Conservation (phyloP, 1,140 invertebrate genomes). For the Schlechtendalia chinensis region DNA sequence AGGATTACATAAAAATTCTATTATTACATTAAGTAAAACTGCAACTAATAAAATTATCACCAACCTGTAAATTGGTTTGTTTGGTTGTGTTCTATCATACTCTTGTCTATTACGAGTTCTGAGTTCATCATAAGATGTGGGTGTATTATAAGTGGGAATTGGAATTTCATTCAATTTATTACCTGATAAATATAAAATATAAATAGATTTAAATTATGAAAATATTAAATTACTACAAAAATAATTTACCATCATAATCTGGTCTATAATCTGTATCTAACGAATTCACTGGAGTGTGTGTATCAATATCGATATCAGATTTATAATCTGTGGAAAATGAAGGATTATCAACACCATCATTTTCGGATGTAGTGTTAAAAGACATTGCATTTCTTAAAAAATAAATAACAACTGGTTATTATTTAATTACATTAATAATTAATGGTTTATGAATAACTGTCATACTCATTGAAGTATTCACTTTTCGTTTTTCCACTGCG, state of each 20-base stretch:
- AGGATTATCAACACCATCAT: conserved; percentile 5
- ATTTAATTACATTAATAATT: background rate
- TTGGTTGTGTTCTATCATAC: conserved; percentile 56
- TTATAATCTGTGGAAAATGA: conserved; percentile 3
- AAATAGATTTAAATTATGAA: background rate
- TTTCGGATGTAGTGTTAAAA: background rate
- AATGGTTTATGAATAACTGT: background rate
- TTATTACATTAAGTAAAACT: too few species aligned
- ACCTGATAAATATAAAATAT: conserved; percentile 19
- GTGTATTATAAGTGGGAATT: conserved; percentile 52
- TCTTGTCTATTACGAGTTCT: conserved; percentile 63
- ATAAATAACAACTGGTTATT: background rate
- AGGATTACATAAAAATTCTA: too few species aligned
- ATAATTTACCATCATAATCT: conserved; percentile 35
- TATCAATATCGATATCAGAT: conserved; percentile 15
- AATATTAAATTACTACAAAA: background rate
- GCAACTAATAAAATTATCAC: background rate
- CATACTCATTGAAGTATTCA: conserved; percentile 55
- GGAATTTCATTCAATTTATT: conserved; percentile 33
- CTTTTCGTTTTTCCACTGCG: conserved; percentile 54
- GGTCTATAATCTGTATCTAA: conserved; percentile 45
- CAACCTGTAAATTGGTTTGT: conserved; percentile 17
- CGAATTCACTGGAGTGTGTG: conserved; percentile 13
- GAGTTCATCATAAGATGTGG: conserved; percentile 63
- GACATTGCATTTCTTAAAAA: conserved; percentile 10